These are phyloP conservation scores for Turdus rufiventris DNA, from an alignment of 2,113 vertebrate species.

Conservation along the genomic window DNA sequence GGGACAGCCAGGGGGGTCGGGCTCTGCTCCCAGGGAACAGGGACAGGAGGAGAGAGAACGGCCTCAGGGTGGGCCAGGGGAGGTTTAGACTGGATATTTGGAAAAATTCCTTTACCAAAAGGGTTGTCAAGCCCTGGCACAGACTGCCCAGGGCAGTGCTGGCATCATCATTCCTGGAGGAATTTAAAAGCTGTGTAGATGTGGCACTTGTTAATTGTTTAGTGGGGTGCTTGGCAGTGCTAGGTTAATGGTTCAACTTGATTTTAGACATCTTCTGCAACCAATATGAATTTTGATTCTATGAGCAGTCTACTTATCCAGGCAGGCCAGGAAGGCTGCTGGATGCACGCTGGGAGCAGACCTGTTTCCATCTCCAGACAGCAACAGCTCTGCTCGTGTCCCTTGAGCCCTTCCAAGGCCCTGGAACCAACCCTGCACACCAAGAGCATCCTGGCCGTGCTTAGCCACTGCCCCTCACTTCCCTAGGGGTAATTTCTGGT, in stretches of 20 bases:
- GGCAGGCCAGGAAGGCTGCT: neutral
- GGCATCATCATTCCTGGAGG: neutral
- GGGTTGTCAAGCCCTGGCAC: neutral
- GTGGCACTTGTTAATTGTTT: neutral
- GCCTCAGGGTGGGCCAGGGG: neutral
- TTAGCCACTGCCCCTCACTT: neutral
- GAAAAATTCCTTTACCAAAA: neutral
- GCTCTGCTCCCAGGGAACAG: neutral
- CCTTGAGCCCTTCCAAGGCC: neutral
- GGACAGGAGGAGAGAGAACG: fast-evolving
- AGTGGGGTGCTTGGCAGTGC: neutral
- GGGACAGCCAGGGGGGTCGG: fast-evolving
- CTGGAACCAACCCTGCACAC: neutral
- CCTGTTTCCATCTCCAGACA: neutral
- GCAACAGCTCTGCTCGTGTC: neutral
- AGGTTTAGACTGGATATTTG: neutral
- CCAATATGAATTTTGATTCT: neutral
- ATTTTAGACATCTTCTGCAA: neutral
- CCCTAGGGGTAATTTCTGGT: neutral
- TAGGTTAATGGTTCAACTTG: neutral
- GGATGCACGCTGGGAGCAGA: neutral
- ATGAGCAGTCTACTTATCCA: neutral
- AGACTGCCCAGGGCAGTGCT: neutral
- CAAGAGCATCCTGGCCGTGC: neutral
- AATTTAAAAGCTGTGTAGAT: neutral